Percentiles rank a stretch among this genome's conserved stretches.
phyloP scores from a whole-genome alignment of 2,888 invertebrate species.

The Selenia dentaria region DNA sequence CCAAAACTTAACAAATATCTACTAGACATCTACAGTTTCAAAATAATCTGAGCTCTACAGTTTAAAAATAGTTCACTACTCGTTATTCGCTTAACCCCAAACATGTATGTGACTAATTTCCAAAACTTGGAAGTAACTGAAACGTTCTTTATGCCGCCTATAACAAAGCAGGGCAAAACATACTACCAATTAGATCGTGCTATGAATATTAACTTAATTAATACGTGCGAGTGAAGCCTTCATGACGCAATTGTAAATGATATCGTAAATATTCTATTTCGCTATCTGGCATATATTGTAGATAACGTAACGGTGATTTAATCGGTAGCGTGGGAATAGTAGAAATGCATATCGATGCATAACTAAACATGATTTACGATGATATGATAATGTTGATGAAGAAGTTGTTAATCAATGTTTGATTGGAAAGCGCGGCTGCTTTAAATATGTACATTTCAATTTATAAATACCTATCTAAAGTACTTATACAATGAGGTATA shows the following conservation, averaged over 20 bases:
- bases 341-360: conserved; percentile 31
- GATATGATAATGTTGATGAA: conserved; percentile 30
- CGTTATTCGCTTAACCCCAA: no score
- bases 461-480: no score
- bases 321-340: conserved; percentile 39
- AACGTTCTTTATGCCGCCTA: neutral
- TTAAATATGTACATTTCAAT: no score
- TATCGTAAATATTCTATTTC: conserved; percentile 27
- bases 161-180: conserved; percentile 3
- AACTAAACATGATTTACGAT: conserved; percentile 30
- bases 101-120: no score
- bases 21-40: no score
- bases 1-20: no score
- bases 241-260: conserved; percentile 28
- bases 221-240: conserved; percentile 16
- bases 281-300: conserved; percentile 23
- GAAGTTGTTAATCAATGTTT: conserved; percentile 30
- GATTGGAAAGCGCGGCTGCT: conserved; percentile 11
- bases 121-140: conserved; percentile 1
- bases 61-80: no score
- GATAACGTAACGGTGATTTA: conserved; percentile 32
- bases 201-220: conserved; percentile 30
- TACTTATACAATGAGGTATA: no score
- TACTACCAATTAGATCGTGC: conserved; percentile 15
- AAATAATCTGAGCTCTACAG: no score